phyloP scores from a whole-genome alignment of 2,888 invertebrate genomes.

The Melangyna quadrimaculata region DNA sequence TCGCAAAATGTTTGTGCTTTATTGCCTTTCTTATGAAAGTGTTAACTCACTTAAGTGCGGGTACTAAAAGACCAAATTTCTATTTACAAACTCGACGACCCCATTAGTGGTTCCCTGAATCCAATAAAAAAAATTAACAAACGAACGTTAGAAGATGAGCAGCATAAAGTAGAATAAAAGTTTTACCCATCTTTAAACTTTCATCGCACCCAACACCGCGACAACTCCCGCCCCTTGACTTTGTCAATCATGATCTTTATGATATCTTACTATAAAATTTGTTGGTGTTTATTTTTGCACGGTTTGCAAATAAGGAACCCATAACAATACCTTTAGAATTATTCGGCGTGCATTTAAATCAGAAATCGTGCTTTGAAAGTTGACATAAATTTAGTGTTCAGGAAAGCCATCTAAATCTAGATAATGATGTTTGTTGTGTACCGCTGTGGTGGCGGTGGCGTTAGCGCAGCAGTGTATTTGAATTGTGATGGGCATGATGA shows the following conservation, averaged over 20 bases:
- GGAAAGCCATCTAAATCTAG: background rate
- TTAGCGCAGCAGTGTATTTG: background rate
- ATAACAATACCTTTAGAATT: background rate
- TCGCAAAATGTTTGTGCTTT: background rate
- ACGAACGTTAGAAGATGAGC: background rate
- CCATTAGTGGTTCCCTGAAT: background rate
- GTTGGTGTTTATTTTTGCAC: background rate
- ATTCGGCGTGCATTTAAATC: background rate
- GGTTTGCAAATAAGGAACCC: conserved; percentile 4
- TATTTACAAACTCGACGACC: conserved; percentile 7
- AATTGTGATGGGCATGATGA: background rate
- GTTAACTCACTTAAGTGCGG: background rate
- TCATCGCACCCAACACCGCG: background rate
- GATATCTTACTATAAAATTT: background rate
- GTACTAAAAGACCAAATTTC: background rate
- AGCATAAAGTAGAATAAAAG: background rate
- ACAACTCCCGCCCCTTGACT: no score
- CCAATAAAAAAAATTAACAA: conserved; percentile 2
- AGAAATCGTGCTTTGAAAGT: conserved; percentile 23
- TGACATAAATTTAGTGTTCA: conserved; percentile 20
- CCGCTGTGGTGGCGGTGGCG: background rate
- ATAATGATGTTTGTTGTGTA: background rate
- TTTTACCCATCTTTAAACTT: background rate
- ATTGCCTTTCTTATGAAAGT: conserved; percentile 6
- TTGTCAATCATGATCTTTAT: conserved; percentile 1